phyloP scores from a whole-genome alignment of 1,140 invertebrate species.

The Asobara japonica region DNA sequence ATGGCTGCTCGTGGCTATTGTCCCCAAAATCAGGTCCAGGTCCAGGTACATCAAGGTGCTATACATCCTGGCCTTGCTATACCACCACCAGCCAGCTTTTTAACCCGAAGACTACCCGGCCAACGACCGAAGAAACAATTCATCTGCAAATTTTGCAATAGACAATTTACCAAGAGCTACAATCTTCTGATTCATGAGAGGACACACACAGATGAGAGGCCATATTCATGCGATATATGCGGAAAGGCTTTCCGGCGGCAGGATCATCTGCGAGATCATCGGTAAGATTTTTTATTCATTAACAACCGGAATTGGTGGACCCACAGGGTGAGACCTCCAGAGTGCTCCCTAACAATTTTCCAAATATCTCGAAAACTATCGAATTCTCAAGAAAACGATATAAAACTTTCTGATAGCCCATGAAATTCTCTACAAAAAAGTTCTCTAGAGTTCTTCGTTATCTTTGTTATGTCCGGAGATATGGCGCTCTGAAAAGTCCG shows the following conservation, averaged over 20 bases:
- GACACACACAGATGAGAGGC: conserved; percentile 95
- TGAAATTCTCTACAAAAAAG: no score
- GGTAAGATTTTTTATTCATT: conserved; percentile 65
- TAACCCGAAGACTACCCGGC: conserved; percentile 65
- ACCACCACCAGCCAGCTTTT: conserved; percentile 66
- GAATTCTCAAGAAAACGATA: no score
- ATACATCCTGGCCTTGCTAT: conserved; percentile 65
- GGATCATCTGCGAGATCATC: conserved; percentile 92
- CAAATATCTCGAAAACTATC: no score
- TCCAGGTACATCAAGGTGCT: conserved; percentile 22
- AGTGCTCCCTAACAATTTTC: no score
- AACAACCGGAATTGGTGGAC: not conserved
- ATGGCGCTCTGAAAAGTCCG: no score
- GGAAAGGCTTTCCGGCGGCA: conserved; percentile 94
- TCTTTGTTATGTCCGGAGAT: no score
- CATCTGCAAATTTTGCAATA: conserved; percentile 93
- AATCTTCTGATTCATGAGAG: conserved; percentile 95
- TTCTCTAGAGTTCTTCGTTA: no score
- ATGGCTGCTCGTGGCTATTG: conserved; percentile 58
- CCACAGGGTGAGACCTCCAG: no score
- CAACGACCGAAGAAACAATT: conserved; percentile 90
- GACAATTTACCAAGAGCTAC: conserved; percentile 97
- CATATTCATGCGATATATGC: conserved; percentile 95
- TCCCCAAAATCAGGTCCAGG: conserved; percentile 54
- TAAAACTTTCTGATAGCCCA: no score